A percentile compares a stretch with the other conserved stretches of the same genome.
These are phyloP conservation scores for Mayetiola destructor DNA, from an alignment of 2,888 invertebrate species.

Conservation along the genomic window DNA sequence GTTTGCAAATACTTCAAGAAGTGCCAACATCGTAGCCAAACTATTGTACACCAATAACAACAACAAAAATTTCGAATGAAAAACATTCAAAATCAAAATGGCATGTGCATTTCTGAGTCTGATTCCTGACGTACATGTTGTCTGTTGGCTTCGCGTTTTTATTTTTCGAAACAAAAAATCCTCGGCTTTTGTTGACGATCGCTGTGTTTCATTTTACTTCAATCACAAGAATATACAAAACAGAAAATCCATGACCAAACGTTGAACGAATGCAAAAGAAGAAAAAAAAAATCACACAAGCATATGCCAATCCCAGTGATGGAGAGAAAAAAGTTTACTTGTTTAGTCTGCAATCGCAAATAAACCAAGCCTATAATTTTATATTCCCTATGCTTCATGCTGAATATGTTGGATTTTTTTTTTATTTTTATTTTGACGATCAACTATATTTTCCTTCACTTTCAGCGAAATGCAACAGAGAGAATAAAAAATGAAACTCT, in stretches of 20 bases:
- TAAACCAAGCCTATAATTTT: conserved; percentile 8
- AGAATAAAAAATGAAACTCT: no score
- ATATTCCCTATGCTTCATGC: not conserved
- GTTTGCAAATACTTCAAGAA: not conserved
- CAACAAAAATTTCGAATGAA: not conserved
- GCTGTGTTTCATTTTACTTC: not conserved
- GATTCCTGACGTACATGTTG: conserved; percentile 10
- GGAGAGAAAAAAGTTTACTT: no score
- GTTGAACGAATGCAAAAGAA: no score
- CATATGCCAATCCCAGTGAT: no score
- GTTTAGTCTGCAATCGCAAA: not conserved
- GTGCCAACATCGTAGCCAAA: not conserved
- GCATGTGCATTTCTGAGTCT: not conserved
- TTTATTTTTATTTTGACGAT: not conserved
- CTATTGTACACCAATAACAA: not conserved
- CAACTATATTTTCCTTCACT: no score
- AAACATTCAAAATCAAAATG: not conserved
- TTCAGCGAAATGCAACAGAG: no score
- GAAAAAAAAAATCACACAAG: not conserved
- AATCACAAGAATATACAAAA: not conserved
- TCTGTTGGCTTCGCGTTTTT: not conserved
- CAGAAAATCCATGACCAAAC: no score
- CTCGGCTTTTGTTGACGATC: not conserved
- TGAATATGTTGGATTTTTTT: not conserved
- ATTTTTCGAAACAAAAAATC: no score